Base-by-base conservation (phyloP, 2,797 vertebrate genomes). In the Anguilla marmorata region DNA sequence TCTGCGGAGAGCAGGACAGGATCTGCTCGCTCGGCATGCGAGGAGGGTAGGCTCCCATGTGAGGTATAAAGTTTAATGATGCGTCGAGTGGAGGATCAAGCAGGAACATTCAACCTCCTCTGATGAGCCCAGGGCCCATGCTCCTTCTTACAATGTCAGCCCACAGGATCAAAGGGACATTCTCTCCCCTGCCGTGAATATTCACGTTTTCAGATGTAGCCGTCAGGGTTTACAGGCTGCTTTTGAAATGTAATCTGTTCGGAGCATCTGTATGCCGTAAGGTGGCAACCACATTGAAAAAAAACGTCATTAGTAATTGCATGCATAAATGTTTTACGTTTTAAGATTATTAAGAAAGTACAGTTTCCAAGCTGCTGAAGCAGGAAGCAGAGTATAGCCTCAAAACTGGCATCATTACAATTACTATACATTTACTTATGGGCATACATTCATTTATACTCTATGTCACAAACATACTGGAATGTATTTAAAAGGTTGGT, bases 131-230 rank as follows among this genome's bases (percentile, higher is more conserved):
- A 52, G 41, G 72, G 85, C 24, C n/a, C n/a, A n/a, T 76, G 56
- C 14, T 30, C 41, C 50, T 86, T 48, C 85, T 72, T 33, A 12
- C 33, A 86, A 48, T 76, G 11, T 48, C 85, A 86, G 27, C 12
- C 85, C 45, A 76, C 66, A 86, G 37, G 60, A 45, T 86, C 85
- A 86, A 72, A 86, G 85, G 12, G 45, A 19, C 79, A 24, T 50
- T n/a, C 79, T n/a, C 45, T 2, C 79, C 45, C 41, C 79, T 82
- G 21, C 79, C 9, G 41, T 30, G 41, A 27, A 74, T 52, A n/a
- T 52, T 86, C 66, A 54, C 63, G 33, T 74, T n/a, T 74, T 72
- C 66, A 52, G 85, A 86, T 86, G 63, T 86, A 45, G 14, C 63
- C 52, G 45, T 86, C 66, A 74, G 8, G 56, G 69, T 79, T 79